Percentiles rank a stretch among this genome's conserved stretches.
These are phyloP conservation scores for Eretmocerus hayati DNA, from an alignment of 2,888 invertebrate genomes.

Conservation along the genomic window DNA sequence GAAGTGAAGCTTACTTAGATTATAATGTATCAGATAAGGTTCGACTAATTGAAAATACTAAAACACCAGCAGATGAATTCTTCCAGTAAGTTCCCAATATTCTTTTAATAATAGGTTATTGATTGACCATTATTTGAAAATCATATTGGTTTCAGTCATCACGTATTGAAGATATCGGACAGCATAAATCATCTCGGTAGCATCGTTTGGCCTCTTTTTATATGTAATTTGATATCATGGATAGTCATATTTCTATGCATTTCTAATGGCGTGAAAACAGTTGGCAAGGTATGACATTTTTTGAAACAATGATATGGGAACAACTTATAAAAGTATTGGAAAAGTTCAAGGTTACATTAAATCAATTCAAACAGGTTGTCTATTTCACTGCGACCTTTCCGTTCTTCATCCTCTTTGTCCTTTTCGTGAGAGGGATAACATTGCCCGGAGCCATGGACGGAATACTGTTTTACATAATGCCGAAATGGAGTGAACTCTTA, in stretches of 20 bases:
- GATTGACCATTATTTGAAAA: neutral
- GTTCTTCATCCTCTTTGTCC: constrained; percentile 63
- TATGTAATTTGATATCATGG: constrained; percentile 72
- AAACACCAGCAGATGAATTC: constrained; percentile 75
- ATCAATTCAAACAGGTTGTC: constrained; percentile 55
- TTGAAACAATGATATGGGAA: neutral
- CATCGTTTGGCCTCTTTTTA: constrained; percentile 74
- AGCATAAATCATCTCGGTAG: constrained; percentile 68
- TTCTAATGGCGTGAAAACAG: constrained; percentile 79
- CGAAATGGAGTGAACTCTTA: constrained; percentile 68
- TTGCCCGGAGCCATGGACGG: constrained; percentile 74
- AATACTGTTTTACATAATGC: constrained; percentile 68
- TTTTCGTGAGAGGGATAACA: constrained; percentile 72
- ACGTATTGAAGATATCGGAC: constrained; percentile 69
- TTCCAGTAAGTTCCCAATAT: constrained; percentile 60
- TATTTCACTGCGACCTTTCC: constrained; percentile 86
- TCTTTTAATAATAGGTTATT: constrained; percentile 4
- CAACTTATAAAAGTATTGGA: neutral
- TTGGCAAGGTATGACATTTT: constrained; percentile 62
- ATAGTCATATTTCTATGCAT: constrained; percentile 75
- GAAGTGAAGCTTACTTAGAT: constrained; percentile 23
- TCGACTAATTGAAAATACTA: constrained; percentile 37
- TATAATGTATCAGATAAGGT: constrained; percentile 24
- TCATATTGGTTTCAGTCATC: constrained; percentile 55
- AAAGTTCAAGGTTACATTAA: neutral